phyloP scores from a whole-genome alignment of 2,797 vertebrate species.

The Masticophis lateralis region DNA sequence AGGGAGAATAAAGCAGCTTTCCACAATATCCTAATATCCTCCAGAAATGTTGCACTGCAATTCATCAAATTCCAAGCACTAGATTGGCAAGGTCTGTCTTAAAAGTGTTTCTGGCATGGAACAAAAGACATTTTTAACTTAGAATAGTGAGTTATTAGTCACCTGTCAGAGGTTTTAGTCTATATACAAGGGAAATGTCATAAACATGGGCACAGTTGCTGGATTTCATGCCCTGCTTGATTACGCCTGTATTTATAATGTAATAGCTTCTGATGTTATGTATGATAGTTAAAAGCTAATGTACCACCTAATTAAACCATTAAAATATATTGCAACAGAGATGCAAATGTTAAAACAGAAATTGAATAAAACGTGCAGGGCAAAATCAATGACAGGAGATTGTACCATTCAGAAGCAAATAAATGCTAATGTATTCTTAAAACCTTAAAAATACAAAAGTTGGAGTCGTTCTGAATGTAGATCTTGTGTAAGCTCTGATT shows the following conservation, averaged over 20 bases:
- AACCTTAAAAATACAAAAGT: background rate
- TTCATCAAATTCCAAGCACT: background rate
- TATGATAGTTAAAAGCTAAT: background rate
- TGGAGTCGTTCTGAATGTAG: background rate
- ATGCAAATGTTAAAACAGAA: background rate
- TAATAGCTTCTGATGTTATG: background rate
- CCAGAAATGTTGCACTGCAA: background rate
- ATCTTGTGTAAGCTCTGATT: background rate
- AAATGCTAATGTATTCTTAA: background rate
- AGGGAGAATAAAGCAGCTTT: background rate
- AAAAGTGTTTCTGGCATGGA: background rate
- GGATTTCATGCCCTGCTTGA: background rate
- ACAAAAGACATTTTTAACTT: background rate
- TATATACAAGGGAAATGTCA: background rate
- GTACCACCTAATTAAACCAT: background rate
- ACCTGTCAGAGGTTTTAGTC: background rate
- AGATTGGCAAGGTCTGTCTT: background rate
- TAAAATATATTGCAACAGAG: background rate
- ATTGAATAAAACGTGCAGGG: background rate
- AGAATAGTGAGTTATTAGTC: background rate
- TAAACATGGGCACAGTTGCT: too few species aligned
- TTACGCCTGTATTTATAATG: background rate
- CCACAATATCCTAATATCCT: background rate
- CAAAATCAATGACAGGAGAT: background rate
- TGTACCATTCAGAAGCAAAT: background rate